Evolutionary conservation across 2,888 invertebrate genomes (phyloP), one percentile per base, ranked within the genome.

Genomic region (Drosophila putrida): DNA sequence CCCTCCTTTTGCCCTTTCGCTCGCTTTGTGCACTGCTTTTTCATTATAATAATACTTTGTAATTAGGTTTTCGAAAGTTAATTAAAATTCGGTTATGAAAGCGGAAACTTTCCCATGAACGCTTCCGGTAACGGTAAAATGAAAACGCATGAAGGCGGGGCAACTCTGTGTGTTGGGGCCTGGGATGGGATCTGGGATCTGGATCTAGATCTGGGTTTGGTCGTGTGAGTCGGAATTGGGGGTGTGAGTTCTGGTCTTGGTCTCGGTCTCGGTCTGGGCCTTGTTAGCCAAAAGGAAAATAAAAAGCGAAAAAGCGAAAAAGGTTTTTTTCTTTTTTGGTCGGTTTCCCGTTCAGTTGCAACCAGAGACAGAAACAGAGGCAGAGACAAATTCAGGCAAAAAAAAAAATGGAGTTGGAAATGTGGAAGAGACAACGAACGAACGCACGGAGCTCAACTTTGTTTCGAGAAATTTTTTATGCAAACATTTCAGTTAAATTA

Each of bases 41-140:
- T 91, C 90, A 90, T 91, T 90, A 91, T 92, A 88, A 92, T 92
- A 91, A 91, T 91, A 90, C 91, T 91, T 91, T 91, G 90, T 92
- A 91, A 91, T 91, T 91, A 91, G 92, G 92, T 91, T 91, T 91
- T 91, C 89, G 90, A 91, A 91, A 91, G 91, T 91, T 91, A 91
- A 91, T 91, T 92, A 91, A 91, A 91, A 92, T 91, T 91, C 90
- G 90, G 91, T 91, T 91, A 91, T 91, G 90, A 91, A 91, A 91
- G 91, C 91, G 90, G 91, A 91, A 91, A 91, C 90, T 89, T 91
- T 89, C 84, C 85, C 91, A 86, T 91, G 90, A 90, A 89, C 89
- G 91, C 91, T 90, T 90, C 80, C 85, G 86, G 75, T 82, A 79
- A 79, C 78, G 79, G 81, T 71, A 51, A 79, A 70, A 69, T 74